Base-by-base conservation (phyloP, 2,797 vertebrate genomes). In the Tokudaia tokunoshimensis region DNA sequence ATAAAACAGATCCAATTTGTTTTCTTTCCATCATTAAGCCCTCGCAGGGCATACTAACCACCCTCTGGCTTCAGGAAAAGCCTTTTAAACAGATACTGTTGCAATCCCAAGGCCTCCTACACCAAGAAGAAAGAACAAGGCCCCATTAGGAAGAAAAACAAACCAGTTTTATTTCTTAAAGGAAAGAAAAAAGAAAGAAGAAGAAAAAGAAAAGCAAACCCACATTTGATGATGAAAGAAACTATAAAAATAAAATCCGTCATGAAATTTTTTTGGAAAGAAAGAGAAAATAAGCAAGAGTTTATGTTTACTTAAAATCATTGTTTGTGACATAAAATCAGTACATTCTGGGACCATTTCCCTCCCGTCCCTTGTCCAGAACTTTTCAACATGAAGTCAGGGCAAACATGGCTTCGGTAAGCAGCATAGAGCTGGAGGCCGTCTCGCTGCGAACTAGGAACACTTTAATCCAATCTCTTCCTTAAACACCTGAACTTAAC, bases 101-200 rank as follows among this genome's bases (percentile, higher is more conserved):
- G 93, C 44, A 31, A 79, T 97, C 88, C 6, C 72, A 93, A 92
- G 70, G 93, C 96, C 92, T 97, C 85, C 96, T 59, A 89, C 90
- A 97, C 97, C 78, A 97, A 97, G 96, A 97, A 98, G 92, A 82
- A 96, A 97, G 96, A 97, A 72, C 81, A 93, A 97, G 94, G 4
- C 20, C 91, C 80, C 91, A 92, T 97, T 96, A 97, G 29, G 97
- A 98, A 98, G 0, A 34, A 95, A 97, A 95, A 96, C 79, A 97
- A 98, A 86, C 22, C 0, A 6, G 0, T 1, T 97, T 97, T 98
- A 67, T 97, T 98, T 96, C 24, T 57, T 85, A 74, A 93, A 94
- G 74, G 72, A 26, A 50, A n/a, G 74, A 67, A 67, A 52, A 41
- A 34, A 44, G 61, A 59, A 34, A 91, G 19, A 41, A 72, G 74